Base-by-base conservation (phyloP, 2,888 invertebrate genomes). In the Molanna angustata region DNA sequence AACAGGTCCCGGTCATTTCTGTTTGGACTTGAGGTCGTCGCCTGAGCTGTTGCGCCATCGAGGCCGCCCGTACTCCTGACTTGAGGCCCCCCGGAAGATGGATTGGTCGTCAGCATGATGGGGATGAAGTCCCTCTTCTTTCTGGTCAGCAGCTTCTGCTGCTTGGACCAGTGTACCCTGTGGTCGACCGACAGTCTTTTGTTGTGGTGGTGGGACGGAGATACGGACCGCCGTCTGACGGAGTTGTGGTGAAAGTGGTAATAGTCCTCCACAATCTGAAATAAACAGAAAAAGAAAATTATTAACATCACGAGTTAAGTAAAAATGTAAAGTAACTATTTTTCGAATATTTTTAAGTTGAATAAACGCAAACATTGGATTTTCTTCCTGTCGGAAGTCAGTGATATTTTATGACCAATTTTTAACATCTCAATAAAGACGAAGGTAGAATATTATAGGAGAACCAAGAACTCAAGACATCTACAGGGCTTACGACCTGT, bases 251-350 rank as follows among this genome's bases (percentile, higher is more conserved):
- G 83, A 70, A 94, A 87, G 69, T 91, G 90, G 72, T 88, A 94
- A 73, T 88, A 86, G 69, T 90, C 86, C 64, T 84, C 84, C 70
- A 93, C 84, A 69, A 95, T 94, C 94, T 95, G 83, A 27, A 83
- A 78, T 44, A 52, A 64, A 61, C 62, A 61, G 50, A 48, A 39
- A 45, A n/a, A 51, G n/a, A n/a, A n/a, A n/a, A n/a, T n/a, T n/a
- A n/a, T n/a, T n/a, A n/a, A n/a, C n/a, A n/a, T n/a, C n/a, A n/a
- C n/a, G n/a, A n/a, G n/a, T n/a, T n/a, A n/a, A n/a, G n/a, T n/a
- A n/a, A n/a, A n/a, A n/a, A n/a, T n/a, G n/a, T n/a, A n/a, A n/a
- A n/a, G n/a, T n/a, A n/a, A n/a, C n/a, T n/a, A n/a, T n/a, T n/a
- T n/a, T n/a, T n/a, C n/a, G n/a, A n/a, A n/a, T n/a, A n/a, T n/a